Conservation (phyloP, 2,888 invertebrate species). For the Penaeus monodon region DNA sequence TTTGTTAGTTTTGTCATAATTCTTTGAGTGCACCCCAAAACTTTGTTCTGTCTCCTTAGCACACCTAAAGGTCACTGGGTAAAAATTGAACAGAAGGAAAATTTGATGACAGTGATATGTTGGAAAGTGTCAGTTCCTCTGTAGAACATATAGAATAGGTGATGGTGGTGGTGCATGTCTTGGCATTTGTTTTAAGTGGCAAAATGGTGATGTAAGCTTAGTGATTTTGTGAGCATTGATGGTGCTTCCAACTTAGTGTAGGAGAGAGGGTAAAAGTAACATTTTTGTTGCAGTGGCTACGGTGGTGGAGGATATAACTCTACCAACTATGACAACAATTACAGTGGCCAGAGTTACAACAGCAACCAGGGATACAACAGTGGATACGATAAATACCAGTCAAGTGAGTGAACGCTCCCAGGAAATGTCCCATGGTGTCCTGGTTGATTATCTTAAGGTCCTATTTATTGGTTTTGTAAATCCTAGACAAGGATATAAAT, state of each 20-base stretch:
- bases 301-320: conserved; percentile 50
- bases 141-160: neutral
- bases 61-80: conserved; percentile 22
- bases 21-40: conserved; percentile 36
- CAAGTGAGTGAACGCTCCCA: conserved; percentile 40
- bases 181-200: conserved; percentile 9
- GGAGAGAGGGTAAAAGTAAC: neutral
- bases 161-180: conserved; percentile 26
- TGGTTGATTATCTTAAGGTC: conserved; percentile 11
- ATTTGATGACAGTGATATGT: conserved; percentile 20
- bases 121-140: conserved; percentile 36
- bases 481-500: too few relatives aligned
- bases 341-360: conserved; percentile 31
- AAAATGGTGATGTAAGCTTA: conserved; percentile 7
- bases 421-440: neutral
- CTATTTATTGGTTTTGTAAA: neutral
- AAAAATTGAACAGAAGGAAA: conserved; percentile 2
- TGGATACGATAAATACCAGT: conserved; percentile 54
- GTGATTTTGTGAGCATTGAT: neutral
- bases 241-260: neutral
- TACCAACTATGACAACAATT: conserved; percentile 30
- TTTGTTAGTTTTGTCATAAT: neutral
- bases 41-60: conserved; percentile 33
- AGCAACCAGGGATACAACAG: conserved; percentile 13
- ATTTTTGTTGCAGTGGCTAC: conserved; percentile 45